A percentile compares a stretch with the other conserved stretches of the same genome.
Conservation (phyloP, 2,113 vertebrate genomes). For the Eonycteris spelaea region DNA sequence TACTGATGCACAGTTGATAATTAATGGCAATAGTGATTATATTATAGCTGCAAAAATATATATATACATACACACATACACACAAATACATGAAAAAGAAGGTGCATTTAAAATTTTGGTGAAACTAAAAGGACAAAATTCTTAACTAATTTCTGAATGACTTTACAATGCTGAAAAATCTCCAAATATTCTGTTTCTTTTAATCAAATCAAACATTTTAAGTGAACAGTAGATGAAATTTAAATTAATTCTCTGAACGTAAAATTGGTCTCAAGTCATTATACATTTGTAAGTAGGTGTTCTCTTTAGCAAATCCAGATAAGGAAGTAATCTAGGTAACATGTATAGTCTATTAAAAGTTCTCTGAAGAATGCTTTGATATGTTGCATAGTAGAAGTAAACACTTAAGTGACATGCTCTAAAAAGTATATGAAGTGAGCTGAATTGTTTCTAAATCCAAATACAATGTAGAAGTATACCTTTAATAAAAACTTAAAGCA, state of each 20-base stretch:
- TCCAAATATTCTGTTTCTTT: background rate
- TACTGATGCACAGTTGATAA: background rate
- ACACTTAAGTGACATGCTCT: background rate
- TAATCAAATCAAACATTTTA: background rate
- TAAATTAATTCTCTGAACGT: background rate
- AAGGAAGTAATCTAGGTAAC: background rate
- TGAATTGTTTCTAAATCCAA: background rate
- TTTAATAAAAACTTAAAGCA: slow-evolving; percentile 50
- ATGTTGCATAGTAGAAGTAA: background rate
- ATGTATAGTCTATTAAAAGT: background rate
- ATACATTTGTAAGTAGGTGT: background rate
- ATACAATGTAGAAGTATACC: slow-evolving; percentile 37
- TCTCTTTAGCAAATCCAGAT: background rate
- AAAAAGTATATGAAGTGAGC: background rate
- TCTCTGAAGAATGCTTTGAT: slow-evolving; percentile 13
- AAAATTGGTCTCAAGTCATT: background rate
- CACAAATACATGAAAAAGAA: background rate
- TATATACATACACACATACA: too few species aligned
- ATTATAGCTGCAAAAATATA: background rate
- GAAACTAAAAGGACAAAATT: background rate
- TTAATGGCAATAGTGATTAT: background rate
- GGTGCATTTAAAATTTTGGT: background rate
- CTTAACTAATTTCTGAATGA: background rate
- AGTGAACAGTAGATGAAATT: background rate
- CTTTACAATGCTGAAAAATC: background rate